phyloP scores from a whole-genome alignment of 1,140 invertebrate species.

The Heliothis subflexa region DNA sequence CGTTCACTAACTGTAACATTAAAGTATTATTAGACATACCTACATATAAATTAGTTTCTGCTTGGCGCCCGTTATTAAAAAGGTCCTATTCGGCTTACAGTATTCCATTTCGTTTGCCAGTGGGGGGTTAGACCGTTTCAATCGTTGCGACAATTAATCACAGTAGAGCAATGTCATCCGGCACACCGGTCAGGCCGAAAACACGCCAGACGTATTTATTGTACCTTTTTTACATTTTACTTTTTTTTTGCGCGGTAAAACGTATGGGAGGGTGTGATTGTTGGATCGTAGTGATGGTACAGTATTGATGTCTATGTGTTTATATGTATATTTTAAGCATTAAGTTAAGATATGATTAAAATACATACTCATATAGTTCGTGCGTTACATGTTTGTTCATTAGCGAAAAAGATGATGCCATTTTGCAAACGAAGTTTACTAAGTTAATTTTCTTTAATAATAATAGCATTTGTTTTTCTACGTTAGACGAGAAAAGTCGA shows the following conservation, averaged over 20 bases:
- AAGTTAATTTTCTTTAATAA: too few species aligned
- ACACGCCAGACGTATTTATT: slow-evolving; percentile 68
- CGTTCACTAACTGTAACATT: slow-evolving; percentile 56
- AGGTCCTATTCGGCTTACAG: slow-evolving; percentile 74
- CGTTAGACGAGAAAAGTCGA: too few species aligned
- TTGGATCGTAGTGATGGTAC: neutral
- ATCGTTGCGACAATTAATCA: slow-evolving; percentile 84
- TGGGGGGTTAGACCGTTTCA: slow-evolving; percentile 80
- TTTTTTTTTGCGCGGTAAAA: slow-evolving; percentile 33
- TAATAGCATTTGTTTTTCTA: too few species aligned
- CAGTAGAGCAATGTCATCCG: slow-evolving; percentile 82
- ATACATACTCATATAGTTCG: too few species aligned
- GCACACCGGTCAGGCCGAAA: slow-evolving; percentile 65
- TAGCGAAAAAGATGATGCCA: too few species aligned
- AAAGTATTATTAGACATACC: slow-evolving; percentile 40
- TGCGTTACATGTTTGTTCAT: too few species aligned
- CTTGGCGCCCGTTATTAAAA: slow-evolving; percentile 74
- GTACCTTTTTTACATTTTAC: slow-evolving; percentile 60
- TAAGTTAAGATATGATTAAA: too few species aligned
- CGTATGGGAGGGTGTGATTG: slow-evolving; percentile 24
- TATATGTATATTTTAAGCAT: too few species aligned
- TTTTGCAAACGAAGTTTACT: too few species aligned
- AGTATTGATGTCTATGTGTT: neutral
- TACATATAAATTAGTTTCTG: slow-evolving; percentile 72
- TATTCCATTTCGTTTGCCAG: slow-evolving; percentile 84